Evolutionary conservation across 2,113 vertebrate genomes (phyloP), one percentile per base, ranked within the genome.

Genomic region (Apteryx owenii): DNA sequence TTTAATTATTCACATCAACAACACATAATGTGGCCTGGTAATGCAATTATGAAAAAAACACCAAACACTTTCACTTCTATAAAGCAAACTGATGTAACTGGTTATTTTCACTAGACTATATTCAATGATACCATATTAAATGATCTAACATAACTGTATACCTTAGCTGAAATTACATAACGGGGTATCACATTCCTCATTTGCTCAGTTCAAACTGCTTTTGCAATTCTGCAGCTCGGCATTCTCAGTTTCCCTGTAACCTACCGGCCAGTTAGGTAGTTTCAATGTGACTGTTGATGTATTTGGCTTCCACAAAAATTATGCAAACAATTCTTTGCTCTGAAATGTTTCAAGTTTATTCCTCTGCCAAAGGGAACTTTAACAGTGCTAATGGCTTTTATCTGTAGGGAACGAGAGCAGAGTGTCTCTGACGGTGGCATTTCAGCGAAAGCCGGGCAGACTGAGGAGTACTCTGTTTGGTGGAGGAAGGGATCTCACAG

Each of bases 291-390:
- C 82, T 91, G 82, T 60, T 73, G 82, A 91, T 54, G 18, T 54
- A 88, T 81, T 88, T 94, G 79, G 76, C 76, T 93, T 88, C 64
- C 71, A 90, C 78, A 80, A 95, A 86, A 88, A 90, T 54, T 73
- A 48, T 44, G 54, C 76, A 90, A 94, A 68, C 91, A 88, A 93
- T 71, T 96, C 84, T 56, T 54, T 73, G 70, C 46, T 36, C 54
- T 77, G 58, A 88, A 90, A 78, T 4, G 60, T 83, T 81, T 13
- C 22, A 77, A 73, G 53, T 26, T 61, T 91, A 76, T 69, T 76
- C 76, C 18, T n/a, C 40, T 77, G 81, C 33, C 87, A 65, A 75
- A 87, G 89, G 80, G 87, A 89, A 71, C 40, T 80, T 89, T 56
- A 44, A 68, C 91, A 93, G 60, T 13, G 23, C 72, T 87, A 68